These are phyloP conservation scores for Chiloscyllium punctatum DNA, from an alignment of 2,797 vertebrate genomes.

Conservation along the genomic window DNA sequence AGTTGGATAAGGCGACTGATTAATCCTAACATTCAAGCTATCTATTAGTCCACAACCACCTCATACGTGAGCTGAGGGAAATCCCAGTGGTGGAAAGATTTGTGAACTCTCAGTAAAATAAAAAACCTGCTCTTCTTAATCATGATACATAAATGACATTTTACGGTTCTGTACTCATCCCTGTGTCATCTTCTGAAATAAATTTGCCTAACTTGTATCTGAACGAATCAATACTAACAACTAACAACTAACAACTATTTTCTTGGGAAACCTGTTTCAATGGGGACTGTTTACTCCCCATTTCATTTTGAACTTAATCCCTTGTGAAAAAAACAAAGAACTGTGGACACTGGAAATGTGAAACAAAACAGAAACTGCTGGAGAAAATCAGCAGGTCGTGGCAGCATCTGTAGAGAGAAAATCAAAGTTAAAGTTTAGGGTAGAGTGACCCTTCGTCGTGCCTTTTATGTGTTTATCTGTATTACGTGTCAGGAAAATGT, in stretches of 20 bases:
- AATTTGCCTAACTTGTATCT: neutral
- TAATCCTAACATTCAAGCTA: neutral
- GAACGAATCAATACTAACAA: neutral
- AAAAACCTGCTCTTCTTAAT: neutral
- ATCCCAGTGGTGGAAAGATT: neutral
- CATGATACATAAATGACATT: neutral
- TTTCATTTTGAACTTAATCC: neutral
- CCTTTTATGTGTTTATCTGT: neutral
- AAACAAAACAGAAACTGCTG: too few species aligned
- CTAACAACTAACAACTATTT: too few species aligned
- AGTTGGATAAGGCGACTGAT: neutral
- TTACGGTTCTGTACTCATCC: neutral
- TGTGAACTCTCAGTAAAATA: neutral
- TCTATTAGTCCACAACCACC: neutral
- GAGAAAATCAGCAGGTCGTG: too few species aligned
- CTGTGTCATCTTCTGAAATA: neutral
- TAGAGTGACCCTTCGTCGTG: too few species aligned
- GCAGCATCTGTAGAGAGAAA: too few species aligned
- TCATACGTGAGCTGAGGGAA: neutral
- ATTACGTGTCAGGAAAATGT: neutral
- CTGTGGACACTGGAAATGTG: too few species aligned
- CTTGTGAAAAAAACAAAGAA: too few species aligned
- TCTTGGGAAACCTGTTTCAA: neutral
- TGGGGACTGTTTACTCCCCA: neutral
- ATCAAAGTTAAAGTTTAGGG: too few species aligned